Conservation (phyloP, 2,888 invertebrate genomes). For the Drosophila heteroneura region DNA sequence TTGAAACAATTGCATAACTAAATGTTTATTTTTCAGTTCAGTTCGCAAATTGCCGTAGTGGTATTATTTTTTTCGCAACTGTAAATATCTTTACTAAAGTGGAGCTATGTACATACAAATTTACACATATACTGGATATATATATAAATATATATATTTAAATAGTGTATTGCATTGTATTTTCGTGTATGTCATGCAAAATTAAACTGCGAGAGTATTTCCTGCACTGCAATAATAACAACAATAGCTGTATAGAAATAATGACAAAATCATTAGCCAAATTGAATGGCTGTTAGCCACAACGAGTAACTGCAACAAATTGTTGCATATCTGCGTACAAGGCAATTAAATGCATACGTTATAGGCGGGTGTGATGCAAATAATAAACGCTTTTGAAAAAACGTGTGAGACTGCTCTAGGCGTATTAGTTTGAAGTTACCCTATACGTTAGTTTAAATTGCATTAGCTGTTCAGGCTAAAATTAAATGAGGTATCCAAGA, state of each 20-base stretch:
- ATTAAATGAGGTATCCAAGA: not conserved
- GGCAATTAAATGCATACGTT: conserved; percentile 37
- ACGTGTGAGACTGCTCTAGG: not conserved
- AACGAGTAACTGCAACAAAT: conserved; percentile 56
- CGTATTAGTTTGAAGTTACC: not conserved
- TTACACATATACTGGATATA: not conserved
- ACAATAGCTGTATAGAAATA: conserved; percentile 56
- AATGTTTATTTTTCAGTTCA: not conserved
- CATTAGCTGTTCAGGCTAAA: not conserved
- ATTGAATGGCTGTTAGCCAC: conserved; percentile 50
- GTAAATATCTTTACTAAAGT: not conserved
- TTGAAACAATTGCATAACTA: not conserved
- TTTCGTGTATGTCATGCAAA: conserved; percentile 39
- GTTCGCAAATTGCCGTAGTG: not conserved
- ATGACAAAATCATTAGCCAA: conserved; percentile 63
- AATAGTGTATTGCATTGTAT: conserved; percentile 28
- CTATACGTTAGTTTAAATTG: not conserved
- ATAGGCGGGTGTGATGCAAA: conserved; percentile 16
- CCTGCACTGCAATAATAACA: conserved; percentile 58
- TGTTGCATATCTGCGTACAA: conserved; percentile 46
- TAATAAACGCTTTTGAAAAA: not conserved
- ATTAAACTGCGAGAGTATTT: conserved; percentile 55
- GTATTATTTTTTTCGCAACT: not conserved
- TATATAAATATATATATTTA: not conserved
- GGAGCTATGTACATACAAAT: conserved; percentile 10